phyloP scores from a whole-genome alignment of 2,797 vertebrate species.

The Rhabdomys pumilio region DNA sequence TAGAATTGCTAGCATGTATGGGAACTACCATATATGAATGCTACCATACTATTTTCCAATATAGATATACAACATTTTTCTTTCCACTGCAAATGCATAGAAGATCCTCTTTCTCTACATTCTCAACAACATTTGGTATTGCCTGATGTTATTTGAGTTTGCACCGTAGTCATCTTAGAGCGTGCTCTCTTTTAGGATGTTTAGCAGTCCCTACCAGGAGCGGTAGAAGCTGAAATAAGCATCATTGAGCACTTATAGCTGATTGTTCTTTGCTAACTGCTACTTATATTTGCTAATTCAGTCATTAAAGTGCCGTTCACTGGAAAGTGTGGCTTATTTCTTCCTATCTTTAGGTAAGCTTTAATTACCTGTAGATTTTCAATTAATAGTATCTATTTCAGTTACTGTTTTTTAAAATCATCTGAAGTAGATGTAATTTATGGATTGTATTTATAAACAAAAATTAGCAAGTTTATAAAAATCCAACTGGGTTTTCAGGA shows the following conservation, averaged over 20 bases:
- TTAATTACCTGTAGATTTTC: slow-evolving; percentile 54
- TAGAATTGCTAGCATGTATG: background rate
- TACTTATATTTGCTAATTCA: slow-evolving; percentile 59
- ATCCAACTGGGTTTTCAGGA: background rate
- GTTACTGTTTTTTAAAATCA: background rate
- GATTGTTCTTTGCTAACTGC: slow-evolving; percentile 41
- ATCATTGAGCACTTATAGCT: background rate
- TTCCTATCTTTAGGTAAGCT: background rate
- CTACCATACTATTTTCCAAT: background rate
- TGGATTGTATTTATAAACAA: slow-evolving; percentile 58
- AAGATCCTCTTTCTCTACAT: background rate
- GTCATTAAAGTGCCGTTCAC: slow-evolving; percentile 40
- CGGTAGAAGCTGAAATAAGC: background rate
- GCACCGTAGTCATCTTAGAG: background rate
- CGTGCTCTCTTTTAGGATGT: background rate
- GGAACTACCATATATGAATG: background rate
- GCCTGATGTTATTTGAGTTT: background rate
- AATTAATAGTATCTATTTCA: slow-evolving; percentile 53
- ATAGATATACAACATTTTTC: background rate
- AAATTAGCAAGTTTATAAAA: slow-evolving; percentile 47
- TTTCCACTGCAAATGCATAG: background rate
- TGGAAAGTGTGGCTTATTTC: slow-evolving; percentile 62
- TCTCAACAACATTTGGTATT: background rate
- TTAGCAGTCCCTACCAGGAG: background rate
- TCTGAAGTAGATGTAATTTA: slow-evolving; percentile 21